Evolutionary conservation across 2,113 vertebrate species (phyloP), one percentile per base, ranked within the genome.

Genomic region (Phyllopteryx taeniolatus): DNA sequence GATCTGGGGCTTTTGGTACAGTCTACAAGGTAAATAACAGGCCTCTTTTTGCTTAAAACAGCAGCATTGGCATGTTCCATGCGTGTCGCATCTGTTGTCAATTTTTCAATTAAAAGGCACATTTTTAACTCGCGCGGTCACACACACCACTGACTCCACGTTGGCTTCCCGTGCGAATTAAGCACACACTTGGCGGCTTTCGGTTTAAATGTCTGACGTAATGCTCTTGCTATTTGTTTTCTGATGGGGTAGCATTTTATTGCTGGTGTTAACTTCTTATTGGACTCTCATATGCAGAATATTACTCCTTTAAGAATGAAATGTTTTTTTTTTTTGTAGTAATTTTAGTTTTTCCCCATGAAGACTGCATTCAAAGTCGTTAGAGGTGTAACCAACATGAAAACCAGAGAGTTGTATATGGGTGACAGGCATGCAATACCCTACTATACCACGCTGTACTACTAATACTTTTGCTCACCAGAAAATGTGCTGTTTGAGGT

Each of bases 1-100:
- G 98, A 51, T 98, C 98, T 0, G 98, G 98, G 49, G 98, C 98
- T 4, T 99, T 99, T 62, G 98, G 98, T 71, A 99, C 98, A 0
- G 98, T 99, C 79, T 98, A 96, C 82, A 98, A 99, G 96, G 97
- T 98, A 86, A 27, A 86, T 51, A 67, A 27, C 67, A 67, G 7
- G 20, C 10, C 42, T 72, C 35, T 77, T 42, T 15, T 8, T 7
- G 9, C n/a, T 65, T 6, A n/a, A 20, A 80, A 72, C n/a, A 43
- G n/a, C 44, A 49, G 51, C 19, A 17, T 71, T 72, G 10, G 72
- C 63, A 27, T 35, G 71, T 64, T 31, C 54, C 20, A 74, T 31
- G 20, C 44, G 39, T 70, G 44, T 60, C 78, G 73, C 86, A 85
- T 84, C 77, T 88, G 87, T 72, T 85, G 66, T 86, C 68, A 71